Base-by-base conservation (phyloP, 2,113 vertebrate genomes). In the Hylia prasina region DNA sequence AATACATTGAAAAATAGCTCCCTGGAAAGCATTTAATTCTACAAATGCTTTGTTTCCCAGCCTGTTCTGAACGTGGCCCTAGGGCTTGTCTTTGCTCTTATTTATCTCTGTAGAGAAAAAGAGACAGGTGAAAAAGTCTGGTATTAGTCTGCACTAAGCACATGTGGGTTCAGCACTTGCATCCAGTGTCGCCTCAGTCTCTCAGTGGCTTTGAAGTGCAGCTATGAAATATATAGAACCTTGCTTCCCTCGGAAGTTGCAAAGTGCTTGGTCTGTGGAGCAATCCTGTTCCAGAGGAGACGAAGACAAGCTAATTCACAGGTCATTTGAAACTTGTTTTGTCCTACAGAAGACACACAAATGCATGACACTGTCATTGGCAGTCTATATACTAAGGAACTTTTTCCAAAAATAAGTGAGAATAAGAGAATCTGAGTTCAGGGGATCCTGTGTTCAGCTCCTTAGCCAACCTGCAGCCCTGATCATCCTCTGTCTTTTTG, bases 1-100 rank as follows among this genome's bases (percentile, higher is more conserved):
- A 90, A 70, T 72, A 50, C 44, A 56, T 68, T 88, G 78, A 93
- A 95, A 96, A 94, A 96, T 77, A 83, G 51, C 90, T 94, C 87
- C 90, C 82, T 82, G 56, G 91, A 76, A 96, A 90, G 80, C 82
- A 82, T 82, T 80, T 93, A 82, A 66, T 82, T 91, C 76, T 93
- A 39, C 75, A 77, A 84, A 77, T 70, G 85, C 35, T 65, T 78
- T 25, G 35, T 92, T 96, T 96, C 82, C 71, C 85, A 90, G 79
- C 10, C 54, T 70, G 33, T 76, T 93, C 82, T 88, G 87, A 96
- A 71, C 51, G 40, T 7, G 42, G 90, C 88, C 53, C 47, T 70
- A 66, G 85, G 79, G 79, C 75, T 90, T 80, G 75, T 70, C 75
- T 96, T 79, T 80, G 31, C 24, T 66, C 24, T 80, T 91, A 80